Evolutionary conservation across 64 coral and sea anemone species (phyloP), one percentile per base, ranked within the genome.

Genomic region (Pocillopora verrucosa): DNA sequence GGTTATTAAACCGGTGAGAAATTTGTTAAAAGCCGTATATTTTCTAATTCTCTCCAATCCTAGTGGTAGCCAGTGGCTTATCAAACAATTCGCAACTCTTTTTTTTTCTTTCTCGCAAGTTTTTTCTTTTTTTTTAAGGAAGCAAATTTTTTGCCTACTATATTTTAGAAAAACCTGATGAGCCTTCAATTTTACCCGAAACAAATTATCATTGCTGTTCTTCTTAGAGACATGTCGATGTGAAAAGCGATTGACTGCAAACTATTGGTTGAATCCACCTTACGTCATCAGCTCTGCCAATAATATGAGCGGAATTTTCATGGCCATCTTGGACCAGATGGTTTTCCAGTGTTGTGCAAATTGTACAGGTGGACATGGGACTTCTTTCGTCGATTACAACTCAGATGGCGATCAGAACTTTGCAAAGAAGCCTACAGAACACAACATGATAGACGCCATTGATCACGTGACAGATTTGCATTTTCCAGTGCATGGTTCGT

Each of bases 151-250:
- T 7, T 51, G 3, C 41, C 41, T 0, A 51, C 3, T 51, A 51
- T 7, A 51, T 51, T 51, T 51, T 51, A 51, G 3, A 7, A 51
- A 51, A 51, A 51, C 41, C 13, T 7, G 22, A 67, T 16, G 64
- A 20, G 6, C 64, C 22, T 67, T 67, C 41, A n/a, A 20, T 58
- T 59, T 79, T 30, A 26, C 15, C 2, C n/a, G 15, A 4, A 77
- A 14, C 41, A 58, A 14, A 80, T 58, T 58, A 9, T 4, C 9
- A 38, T 64, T 65, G 2, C 35, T 86, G 80, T 58, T 41, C 13
- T 90, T 70, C 41, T 73, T 30, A 90, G 88, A 36, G 13, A 90
- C 88, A 34, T 90, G 88, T 81, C 88, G 65, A 36, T 90, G 88
- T 72, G 56, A 80, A n/a, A 67, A 73, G 37, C 58, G 79, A n/a